A percentile compares a stretch with the other conserved stretches of the same genome.
Conservation (phyloP, 2,113 vertebrate species). For the Procavia capensis region DNA sequence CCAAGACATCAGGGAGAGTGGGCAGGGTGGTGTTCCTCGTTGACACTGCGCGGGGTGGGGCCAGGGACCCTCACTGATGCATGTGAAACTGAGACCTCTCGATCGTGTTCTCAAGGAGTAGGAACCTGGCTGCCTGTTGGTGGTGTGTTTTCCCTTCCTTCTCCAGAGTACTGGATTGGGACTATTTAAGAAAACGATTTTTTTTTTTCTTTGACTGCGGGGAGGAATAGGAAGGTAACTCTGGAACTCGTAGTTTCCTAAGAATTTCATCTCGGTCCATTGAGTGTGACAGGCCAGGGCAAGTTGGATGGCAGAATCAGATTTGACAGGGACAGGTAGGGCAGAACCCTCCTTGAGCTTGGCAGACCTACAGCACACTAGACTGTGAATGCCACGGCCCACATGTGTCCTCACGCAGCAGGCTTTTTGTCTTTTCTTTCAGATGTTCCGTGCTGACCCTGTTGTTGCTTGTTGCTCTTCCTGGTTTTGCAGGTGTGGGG, state of each 20-base stretch:
- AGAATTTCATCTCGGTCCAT: not conserved
- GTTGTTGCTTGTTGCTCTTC: no score
- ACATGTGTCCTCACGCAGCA: not conserved
- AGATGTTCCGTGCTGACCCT: not conserved
- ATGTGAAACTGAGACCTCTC: not conserved
- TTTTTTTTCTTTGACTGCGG: not conserved
- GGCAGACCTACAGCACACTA: not conserved
- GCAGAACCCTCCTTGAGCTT: not conserved
- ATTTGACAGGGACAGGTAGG: not conserved
- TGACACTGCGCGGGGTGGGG: not conserved
- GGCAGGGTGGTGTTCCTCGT: not conserved
- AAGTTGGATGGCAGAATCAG: not conserved
- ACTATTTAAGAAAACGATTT: not conserved
- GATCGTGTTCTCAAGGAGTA: not conserved
- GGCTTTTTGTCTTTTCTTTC: not conserved
- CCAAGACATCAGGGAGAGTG: rapidly evolving
- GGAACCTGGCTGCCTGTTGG: rapidly evolving
- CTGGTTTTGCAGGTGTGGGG: conserved; percentile 86
- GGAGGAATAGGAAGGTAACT: not conserved
- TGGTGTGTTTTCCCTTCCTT: not conserved
- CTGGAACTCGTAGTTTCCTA: not conserved
- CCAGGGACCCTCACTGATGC: not conserved
- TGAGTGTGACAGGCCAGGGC: not conserved
- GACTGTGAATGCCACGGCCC: rapidly evolving
- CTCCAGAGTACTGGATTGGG: not conserved